A percentile compares a stretch with the other conserved stretches of the same genome.
Conservation (phyloP, 2,113 vertebrate genomes). For the Climacteris rufus region DNA sequence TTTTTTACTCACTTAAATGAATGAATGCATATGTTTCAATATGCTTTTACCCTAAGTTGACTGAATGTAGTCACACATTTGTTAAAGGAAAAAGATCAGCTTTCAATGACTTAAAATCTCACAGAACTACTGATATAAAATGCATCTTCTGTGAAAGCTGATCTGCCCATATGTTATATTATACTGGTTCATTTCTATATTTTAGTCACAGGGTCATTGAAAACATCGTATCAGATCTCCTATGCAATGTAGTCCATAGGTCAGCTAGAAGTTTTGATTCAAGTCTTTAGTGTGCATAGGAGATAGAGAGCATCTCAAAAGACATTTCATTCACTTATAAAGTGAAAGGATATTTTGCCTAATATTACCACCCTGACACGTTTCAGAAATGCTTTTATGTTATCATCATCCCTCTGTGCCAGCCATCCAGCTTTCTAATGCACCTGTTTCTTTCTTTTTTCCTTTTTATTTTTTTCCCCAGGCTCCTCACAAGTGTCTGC, state of each 20-base stretch:
- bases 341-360: neutral
- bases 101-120: slow-evolving; percentile 5
- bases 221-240: neutral
- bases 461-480: fast-evolving
- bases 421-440: neutral
- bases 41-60: neutral
- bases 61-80: neutral
- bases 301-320: neutral
- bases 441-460: neutral
- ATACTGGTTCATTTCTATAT: neutral
- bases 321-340: neutral
- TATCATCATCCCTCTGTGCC: neutral
- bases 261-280: neutral
- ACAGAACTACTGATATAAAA: neutral
- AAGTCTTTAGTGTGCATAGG: neutral
- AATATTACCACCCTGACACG: neutral
- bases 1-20: neutral
- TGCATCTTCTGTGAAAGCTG: neutral
- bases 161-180: neutral
- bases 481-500: neutral
- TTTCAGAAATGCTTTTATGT: slow-evolving; percentile 25
- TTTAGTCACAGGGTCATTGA: neutral
- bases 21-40: neutral
- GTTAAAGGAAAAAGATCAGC: neutral
- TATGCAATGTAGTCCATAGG: neutral